Evolutionary conservation across 2,113 vertebrate species (phyloP), one percentile per base, ranked within the genome.

Genomic region (Caracal caracal): DNA sequence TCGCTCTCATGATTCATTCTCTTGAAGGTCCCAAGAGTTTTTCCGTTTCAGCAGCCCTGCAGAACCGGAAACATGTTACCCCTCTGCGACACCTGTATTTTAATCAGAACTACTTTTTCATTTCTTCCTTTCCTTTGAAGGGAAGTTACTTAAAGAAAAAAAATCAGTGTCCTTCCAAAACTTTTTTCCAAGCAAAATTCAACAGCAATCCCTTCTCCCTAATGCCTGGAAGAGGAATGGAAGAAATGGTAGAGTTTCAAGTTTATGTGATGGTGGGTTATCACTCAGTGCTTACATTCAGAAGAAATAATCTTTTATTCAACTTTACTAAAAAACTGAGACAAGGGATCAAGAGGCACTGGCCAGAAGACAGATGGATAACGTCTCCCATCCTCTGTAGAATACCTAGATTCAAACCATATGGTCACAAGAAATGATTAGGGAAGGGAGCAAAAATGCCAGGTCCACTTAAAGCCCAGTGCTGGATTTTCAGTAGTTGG

Each of bases 1-100:
- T 95, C 92, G 95, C 47, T 33, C 90, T 95, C 94, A 90, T 51
- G 84, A 97, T 97, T 98, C 93, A 87, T 40, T 88, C 68, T 88
- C 81, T 86, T 37, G 90, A 96, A n/a, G 66, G 70, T 49, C 88
- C 61, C 95, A 51, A 47, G 92, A 80, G 70, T 87, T 10, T 8
- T 4, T 7, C 91, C 92, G 56, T 61, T 53, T 85, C 84, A 97
- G 91, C 51, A 97, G 68, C 10, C 56, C 75, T 78, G 92, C 6
- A 90, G 70, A 86, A 94, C 93, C 70, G 6, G 86, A 97, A 96
- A 90, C 0, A 0, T 56, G 40, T 90, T 93, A 82, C 22, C 88
- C 70, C 28, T 87, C n/a, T 43, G 51, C 35, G 78, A 91, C 85
- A 96, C 88, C 93, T 98, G 73, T 49, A 93, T 88, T 91, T 73